phyloP scores from a whole-genome alignment of 2,113 vertebrate genomes.

The Marmota flaviventris region DNA sequence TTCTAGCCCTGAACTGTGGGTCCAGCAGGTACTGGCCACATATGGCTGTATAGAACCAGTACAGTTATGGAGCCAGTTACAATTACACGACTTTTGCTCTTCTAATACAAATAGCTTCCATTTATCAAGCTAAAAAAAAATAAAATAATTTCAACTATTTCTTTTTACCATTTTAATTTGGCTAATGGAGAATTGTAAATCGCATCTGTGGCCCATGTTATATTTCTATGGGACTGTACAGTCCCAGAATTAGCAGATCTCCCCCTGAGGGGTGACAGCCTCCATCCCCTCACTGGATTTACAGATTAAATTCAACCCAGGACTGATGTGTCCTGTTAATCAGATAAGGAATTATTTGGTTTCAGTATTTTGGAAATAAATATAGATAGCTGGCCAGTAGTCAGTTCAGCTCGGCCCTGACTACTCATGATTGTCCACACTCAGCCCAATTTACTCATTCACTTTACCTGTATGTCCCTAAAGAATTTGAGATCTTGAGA shows the following conservation, averaged over 20 bases:
- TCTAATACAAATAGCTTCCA: no score
- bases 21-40: not conserved
- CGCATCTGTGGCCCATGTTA: rapidly evolving
- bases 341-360: not conserved
- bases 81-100: no score
- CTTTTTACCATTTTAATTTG: not conserved
- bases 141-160: not conserved
- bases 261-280: not conserved
- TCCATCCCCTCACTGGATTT: not conserved
- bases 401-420: not conserved
- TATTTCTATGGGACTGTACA: not conserved
- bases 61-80: no score
- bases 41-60: no score
- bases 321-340: not conserved
- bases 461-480: not conserved
- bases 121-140: no score
- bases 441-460: not conserved
- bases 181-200: not conserved
- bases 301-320: not conserved
- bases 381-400: no score
- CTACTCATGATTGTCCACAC: not conserved
- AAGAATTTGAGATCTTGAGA: not conserved
- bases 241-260: not conserved
- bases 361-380: not conserved
- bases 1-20: not conserved